Conservation (phyloP, 2,888 invertebrate species). For the Saturnia japonica region DNA sequence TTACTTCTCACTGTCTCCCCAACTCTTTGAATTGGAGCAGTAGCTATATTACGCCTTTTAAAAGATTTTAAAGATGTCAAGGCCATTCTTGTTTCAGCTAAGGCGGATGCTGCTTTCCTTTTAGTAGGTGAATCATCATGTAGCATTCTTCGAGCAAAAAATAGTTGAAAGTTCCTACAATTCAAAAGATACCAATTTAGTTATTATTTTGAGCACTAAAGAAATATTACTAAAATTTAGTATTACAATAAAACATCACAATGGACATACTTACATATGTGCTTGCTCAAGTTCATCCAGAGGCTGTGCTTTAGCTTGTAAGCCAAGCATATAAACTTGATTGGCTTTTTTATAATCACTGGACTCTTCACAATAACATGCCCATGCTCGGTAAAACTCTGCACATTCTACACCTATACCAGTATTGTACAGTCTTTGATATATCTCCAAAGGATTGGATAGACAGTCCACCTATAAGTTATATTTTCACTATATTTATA, state of each 20-base stretch:
- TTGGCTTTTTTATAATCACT: conserved; percentile 93
- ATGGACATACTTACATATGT: conserved; percentile 82
- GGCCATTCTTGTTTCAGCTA: conserved; percentile 88
- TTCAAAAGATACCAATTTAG: background rate
- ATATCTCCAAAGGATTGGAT: conserved; percentile 89
- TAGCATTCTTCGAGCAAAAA: conserved; percentile 85
- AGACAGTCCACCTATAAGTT: conserved; percentile 86
- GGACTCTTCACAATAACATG: conserved; percentile 91
- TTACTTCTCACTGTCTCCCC: conserved; percentile 80
- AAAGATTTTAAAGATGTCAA: conserved; percentile 88
- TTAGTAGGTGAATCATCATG: conserved; percentile 83
- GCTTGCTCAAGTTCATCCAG: conserved; percentile 88
- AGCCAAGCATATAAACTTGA: conserved; percentile 89
- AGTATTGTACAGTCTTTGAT: conserved; percentile 89
- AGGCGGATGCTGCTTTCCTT: conserved; percentile 80
- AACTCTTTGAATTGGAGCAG: conserved; percentile 73
- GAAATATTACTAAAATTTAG: too few species aligned
- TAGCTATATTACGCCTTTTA: conserved; percentile 79
- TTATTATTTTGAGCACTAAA: background rate
- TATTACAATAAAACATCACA: too few species aligned
- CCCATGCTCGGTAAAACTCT: conserved; percentile 94
- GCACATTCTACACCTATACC: conserved; percentile 92
- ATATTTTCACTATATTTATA: background rate
- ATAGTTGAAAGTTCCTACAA: conserved; percentile 87
- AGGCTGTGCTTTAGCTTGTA: conserved; percentile 90